These are phyloP conservation scores for Scaptodrosophila latifasciaeformis DNA, from an alignment of 2,888 invertebrate species.

Conservation along the genomic window DNA sequence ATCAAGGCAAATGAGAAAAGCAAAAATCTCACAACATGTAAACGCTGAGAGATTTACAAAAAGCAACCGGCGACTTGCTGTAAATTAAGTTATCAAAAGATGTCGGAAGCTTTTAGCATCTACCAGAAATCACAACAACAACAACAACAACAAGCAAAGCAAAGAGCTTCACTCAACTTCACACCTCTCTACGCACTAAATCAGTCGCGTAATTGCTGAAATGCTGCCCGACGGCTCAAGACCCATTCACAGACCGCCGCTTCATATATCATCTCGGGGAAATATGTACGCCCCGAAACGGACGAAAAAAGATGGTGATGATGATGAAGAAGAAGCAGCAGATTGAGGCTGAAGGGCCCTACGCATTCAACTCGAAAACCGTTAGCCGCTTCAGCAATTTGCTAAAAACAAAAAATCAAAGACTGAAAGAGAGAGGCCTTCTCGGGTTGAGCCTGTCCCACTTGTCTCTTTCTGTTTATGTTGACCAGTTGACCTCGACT, in stretches of 20 bases:
- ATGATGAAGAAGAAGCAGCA: too few relatives aligned
- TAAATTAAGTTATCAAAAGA: conserved; percentile 66
- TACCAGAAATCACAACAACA: conserved; percentile 9
- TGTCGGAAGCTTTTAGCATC: conserved; percentile 67
- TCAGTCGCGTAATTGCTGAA: conserved; percentile 40
- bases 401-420: too few relatives aligned
- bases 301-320: background rate
- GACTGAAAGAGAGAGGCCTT: too few relatives aligned
- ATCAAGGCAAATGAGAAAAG: background rate
- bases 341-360: conserved; percentile 23
- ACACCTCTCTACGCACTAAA: conserved; percentile 65
- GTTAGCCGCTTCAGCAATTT: conserved; percentile 35
- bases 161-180: conserved; percentile 51
- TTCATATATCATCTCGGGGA: conserved; percentile 51
- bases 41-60: too few relatives aligned
- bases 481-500: conserved; percentile 62
- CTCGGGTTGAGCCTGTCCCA: too few relatives aligned
- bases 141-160: background rate
- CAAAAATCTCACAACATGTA: conserved; percentile 3
- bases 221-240: conserved; percentile 3
- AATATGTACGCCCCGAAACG: conserved; percentile 55
- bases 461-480: too few relatives aligned
- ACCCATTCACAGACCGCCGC: background rate
- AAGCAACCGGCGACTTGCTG: conserved; percentile 47
- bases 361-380: conserved; percentile 8